Conservation (phyloP, 2,797 vertebrate genomes). For the Paguma larvata region DNA sequence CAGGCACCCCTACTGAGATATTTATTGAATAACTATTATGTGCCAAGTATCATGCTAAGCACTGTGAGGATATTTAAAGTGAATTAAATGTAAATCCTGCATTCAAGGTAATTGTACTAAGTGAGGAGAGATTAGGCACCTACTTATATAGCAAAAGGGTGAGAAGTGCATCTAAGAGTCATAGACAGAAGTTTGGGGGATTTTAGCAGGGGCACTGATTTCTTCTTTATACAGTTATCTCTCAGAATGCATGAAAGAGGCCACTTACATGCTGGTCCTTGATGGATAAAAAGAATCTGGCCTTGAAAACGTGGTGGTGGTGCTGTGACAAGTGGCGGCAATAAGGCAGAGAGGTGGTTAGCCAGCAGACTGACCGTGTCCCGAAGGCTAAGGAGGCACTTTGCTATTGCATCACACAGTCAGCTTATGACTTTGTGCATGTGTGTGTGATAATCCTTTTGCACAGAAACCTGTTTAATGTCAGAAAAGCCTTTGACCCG, state of each 20-base stretch:
- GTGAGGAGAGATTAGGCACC: not conserved
- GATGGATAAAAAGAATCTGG: not conserved
- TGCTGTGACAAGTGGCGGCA: not conserved
- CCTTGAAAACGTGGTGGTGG: not conserved
- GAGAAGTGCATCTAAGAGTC: not conserved
- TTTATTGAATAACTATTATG: not conserved
- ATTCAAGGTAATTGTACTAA: not conserved
- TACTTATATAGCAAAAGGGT: not conserved
- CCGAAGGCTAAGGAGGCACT: not conserved
- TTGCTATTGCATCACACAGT: not conserved
- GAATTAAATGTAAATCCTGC: not conserved
- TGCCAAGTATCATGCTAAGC: not conserved
- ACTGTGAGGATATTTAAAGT: not conserved
- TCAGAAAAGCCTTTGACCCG: not conserved
- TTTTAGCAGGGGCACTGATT: not conserved
- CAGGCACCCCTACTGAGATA: not conserved
- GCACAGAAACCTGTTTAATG: not conserved
- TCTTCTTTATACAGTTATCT: not conserved
- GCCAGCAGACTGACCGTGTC: not conserved
- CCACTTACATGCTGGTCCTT: not conserved
- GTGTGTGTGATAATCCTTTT: not conserved
- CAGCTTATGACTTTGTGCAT: not conserved
- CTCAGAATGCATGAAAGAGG: not conserved
- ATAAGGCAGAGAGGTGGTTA: not conserved
- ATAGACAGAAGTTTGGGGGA: not conserved